Percentiles rank a stretch among this genome's conserved stretches.
phyloP scores from a whole-genome alignment of 2,888 invertebrate genomes.

The Cosmia trapezina region DNA sequence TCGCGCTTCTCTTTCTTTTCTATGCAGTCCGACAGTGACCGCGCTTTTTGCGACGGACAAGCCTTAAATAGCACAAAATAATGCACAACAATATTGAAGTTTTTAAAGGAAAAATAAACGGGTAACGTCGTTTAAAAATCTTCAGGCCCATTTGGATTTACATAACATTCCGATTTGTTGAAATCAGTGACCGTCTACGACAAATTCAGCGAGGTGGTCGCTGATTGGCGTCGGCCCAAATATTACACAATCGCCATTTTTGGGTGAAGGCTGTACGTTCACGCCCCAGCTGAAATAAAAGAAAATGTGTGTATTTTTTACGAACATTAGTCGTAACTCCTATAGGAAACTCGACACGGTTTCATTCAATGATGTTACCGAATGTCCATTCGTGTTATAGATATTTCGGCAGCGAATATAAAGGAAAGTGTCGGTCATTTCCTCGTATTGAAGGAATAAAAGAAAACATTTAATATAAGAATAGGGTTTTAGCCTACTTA shows the following conservation, averaged over 20 bases:
- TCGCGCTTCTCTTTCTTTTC: too few species aligned
- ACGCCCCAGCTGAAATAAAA: constrained; percentile 54
- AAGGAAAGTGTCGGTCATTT: constrained; percentile 51
- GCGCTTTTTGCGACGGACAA: too few species aligned
- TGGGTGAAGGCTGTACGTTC: constrained; percentile 51
- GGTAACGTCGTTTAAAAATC: neutral
- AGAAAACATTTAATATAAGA: constrained; percentile 14
- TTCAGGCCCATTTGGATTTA: constrained; percentile 15
- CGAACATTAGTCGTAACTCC: constrained; percentile 51
- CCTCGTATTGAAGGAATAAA: constrained; percentile 24
- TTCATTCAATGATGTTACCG: constrained; percentile 53
- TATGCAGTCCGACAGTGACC: too few species aligned
- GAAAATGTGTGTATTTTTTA: constrained; percentile 54
- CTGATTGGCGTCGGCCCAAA: constrained; percentile 53
- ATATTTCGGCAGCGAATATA: constrained; percentile 42
- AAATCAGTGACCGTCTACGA: constrained; percentile 30
- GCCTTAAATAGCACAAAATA: too few species aligned
- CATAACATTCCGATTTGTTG: constrained; percentile 37
- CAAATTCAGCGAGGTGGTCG: constrained; percentile 18
- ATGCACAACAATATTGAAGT: neutral
- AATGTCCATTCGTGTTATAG: constrained; percentile 43
- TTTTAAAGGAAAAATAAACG: neutral
- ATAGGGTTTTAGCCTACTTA: constrained; percentile 4
- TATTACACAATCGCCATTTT: constrained; percentile 58
- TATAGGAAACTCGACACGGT: constrained; percentile 50